Conservation (phyloP, 2,888 invertebrate genomes). For the Euproctis similis region DNA sequence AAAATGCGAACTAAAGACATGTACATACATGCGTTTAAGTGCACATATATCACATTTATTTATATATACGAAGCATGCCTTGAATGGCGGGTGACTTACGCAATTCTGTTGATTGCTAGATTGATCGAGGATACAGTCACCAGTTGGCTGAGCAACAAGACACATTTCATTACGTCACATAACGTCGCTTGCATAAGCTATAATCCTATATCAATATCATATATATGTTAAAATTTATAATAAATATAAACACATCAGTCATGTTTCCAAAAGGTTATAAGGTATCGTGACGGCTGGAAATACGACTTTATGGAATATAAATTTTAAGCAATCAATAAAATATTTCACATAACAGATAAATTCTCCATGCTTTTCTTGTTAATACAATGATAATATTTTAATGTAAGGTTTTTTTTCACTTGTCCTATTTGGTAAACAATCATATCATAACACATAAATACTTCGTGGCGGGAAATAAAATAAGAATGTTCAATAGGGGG, state of each 20-base stretch:
- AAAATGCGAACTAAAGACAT: slow-evolving; percentile 32
- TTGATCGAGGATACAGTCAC: slow-evolving; percentile 94
- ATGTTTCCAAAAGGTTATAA: slow-evolving; percentile 19
- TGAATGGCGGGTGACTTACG: slow-evolving; percentile 82
- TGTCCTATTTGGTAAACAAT: too few species aligned
- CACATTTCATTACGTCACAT: slow-evolving; percentile 68
- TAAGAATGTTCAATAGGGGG: too few species aligned
- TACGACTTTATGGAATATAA: too few species aligned
- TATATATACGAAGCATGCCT: slow-evolving; percentile 61
- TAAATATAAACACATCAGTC: slow-evolving; percentile 13
- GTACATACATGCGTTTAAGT: slow-evolving; percentile 57
- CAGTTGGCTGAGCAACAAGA: slow-evolving; percentile 87
- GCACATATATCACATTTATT: slow-evolving; percentile 48
- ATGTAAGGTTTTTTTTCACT: too few species aligned
- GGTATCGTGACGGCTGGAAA: too few species aligned
- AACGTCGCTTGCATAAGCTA: slow-evolving; percentile 59
- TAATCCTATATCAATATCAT: slow-evolving; percentile 21
- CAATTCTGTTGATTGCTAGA: slow-evolving; percentile 93
- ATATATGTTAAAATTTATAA: slow-evolving; percentile 28
- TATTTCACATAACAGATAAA: slow-evolving; percentile 15
- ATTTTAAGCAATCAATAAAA: too few species aligned
- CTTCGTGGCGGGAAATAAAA: too few species aligned
- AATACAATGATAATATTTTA: slow-evolving; percentile 23
- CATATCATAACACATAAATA: too few species aligned
- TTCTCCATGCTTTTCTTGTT: slow-evolving; percentile 37